phyloP scores from a whole-genome alignment of 2,888 invertebrate genomes.

The Yponomeuta sedellus region DNA sequence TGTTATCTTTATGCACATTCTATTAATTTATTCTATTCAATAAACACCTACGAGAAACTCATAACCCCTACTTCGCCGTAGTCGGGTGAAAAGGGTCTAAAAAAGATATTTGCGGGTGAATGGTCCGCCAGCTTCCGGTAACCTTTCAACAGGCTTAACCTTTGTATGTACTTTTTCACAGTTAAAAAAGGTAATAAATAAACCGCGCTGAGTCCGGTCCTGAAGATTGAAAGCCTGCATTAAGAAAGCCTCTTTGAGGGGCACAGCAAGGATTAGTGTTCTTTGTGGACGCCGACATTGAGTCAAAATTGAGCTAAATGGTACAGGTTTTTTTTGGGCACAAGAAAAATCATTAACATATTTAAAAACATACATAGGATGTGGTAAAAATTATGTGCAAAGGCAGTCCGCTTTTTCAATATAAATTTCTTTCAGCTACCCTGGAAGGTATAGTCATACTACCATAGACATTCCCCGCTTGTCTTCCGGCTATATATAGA shows the following conservation, averaged over 20 bases:
- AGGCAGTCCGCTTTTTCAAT: too few species aligned
- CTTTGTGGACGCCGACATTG: not conserved
- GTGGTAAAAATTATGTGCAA: too few species aligned
- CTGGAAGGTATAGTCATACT: too few species aligned
- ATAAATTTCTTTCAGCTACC: too few species aligned
- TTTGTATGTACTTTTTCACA: constrained; percentile 29
- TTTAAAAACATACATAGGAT: too few species aligned
- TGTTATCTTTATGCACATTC: too few species aligned
- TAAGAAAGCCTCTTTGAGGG: not conserved
- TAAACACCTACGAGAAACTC: too few species aligned
- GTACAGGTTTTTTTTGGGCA: too few species aligned
- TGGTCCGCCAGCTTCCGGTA: constrained; percentile 33
- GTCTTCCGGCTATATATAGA: too few species aligned
- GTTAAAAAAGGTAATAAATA: constrained; percentile 20
- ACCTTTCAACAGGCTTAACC: constrained; percentile 35
- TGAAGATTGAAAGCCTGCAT: constrained; percentile 22
- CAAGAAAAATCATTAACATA: too few species aligned
- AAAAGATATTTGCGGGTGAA: constrained; percentile 26
- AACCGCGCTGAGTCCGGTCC: constrained; percentile 20
- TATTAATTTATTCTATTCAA: too few species aligned
- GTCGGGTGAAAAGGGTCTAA: constrained; percentile 22
- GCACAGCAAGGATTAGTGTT: not conserved
- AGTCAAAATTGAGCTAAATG: not conserved
- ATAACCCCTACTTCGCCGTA: not conserved
- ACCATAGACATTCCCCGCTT: too few species aligned